Percentiles rank a stretch among this genome's conserved stretches.
phyloP scores from a whole-genome alignment of 92 coral and sea anemone species.

The Palythoa heliodiscus region DNA sequence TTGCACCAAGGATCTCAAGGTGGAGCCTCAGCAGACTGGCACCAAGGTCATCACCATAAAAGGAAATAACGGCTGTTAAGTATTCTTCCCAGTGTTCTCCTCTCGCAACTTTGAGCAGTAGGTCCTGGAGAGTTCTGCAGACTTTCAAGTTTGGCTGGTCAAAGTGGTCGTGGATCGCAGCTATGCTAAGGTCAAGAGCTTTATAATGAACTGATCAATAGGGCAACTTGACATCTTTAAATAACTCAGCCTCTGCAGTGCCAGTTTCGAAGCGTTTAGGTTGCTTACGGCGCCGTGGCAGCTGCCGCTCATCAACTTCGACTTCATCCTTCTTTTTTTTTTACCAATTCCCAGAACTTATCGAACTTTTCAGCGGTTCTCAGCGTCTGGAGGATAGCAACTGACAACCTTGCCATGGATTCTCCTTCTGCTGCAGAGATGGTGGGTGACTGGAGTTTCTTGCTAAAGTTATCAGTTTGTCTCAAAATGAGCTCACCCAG shows the following conservation, averaged over 20 bases:
- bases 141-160: no score
- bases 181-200: background rate
- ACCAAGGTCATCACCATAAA: constrained; percentile 5
- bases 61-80: background rate
- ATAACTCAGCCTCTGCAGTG: background rate
- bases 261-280: constrained; percentile 13
- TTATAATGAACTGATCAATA: background rate
- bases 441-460: constrained; percentile 15
- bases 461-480: constrained; percentile 9
- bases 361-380: background rate
- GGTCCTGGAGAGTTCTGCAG: background rate
- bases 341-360: background rate
- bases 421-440: constrained; percentile 36
- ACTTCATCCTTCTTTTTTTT: background rate
- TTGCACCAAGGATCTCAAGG: constrained; percentile 23
- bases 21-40: constrained; percentile 9
- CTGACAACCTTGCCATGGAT: constrained; percentile 1
- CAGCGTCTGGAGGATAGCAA: constrained; percentile 15
- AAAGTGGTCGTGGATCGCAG: no score
- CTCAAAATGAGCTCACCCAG: constrained; percentile 35
- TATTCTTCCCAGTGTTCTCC: background rate
- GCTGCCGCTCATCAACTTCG: constrained; percentile 7
- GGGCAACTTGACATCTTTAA: background rate
- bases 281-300: constrained; percentile 2
- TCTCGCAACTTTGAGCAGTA: background rate